Evolutionary conservation across 2,113 vertebrate genomes (phyloP).

Genomic region (Taurulus bubalis): DNA sequence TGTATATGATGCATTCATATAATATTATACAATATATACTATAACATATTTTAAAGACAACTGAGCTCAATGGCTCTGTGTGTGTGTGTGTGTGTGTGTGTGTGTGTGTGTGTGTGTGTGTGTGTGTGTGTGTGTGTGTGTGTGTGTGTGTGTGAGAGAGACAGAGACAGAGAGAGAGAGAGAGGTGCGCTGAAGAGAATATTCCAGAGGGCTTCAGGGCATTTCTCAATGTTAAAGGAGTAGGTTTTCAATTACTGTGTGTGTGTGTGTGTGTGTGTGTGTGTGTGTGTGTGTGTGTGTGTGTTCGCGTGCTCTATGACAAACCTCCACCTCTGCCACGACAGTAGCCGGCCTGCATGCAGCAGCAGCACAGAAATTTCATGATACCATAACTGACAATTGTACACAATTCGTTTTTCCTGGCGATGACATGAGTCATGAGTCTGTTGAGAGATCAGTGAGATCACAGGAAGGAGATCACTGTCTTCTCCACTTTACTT

Average conservation of each 20-base stretch:
- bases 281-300: constrained; percentile 25
- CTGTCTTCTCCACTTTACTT: background rate
- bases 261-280: constrained; percentile 43
- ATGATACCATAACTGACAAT: constrained; percentile 11
- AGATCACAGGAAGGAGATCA: constrained; percentile 39
- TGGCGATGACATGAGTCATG: constrained; percentile 1
- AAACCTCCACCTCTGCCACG: constrained; percentile 22
- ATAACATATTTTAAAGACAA: too few relatives aligned
- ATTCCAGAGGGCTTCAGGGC: constrained; percentile 64
- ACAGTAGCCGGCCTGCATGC: background rate
- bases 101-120: constrained; percentile 11
- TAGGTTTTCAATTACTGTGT: constrained; percentile 70
- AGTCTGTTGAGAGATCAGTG: background rate
- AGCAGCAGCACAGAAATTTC: background rate
- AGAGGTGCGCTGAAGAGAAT: constrained; percentile 39
- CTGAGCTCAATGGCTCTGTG: background rate
- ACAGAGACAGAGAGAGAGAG: constrained; percentile 16
- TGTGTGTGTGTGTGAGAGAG: constrained; percentile 5
- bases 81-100: constrained; percentile 22
- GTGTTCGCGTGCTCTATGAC: constrained; percentile 27
- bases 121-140: constrained; percentile 3
- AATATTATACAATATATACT: too few relatives aligned
- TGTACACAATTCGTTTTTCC: constrained; percentile 34
- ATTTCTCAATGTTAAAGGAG: constrained; percentile 61
- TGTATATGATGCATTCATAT: too few relatives aligned